Evolutionary conservation across 2,797 vertebrate genomes (phyloP), one percentile per base, ranked within the genome.

Genomic region (Furcifer pardalis): DNA sequence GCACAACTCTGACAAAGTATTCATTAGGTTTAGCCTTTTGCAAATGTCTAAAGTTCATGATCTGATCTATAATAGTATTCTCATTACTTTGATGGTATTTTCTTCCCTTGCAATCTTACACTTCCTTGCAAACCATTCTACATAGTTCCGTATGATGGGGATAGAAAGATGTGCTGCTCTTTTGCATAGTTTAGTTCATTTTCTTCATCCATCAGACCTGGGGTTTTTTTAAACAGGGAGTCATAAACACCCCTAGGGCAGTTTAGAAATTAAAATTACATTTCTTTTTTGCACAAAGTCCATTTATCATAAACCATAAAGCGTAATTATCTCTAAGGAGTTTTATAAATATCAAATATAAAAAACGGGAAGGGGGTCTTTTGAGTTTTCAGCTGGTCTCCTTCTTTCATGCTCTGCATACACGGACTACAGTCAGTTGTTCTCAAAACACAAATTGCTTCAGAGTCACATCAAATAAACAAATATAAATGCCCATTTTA

Each of bases 221-320:
- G 27, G 27, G 86, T 86, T 84, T 81, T 89, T 88, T 90, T 56
- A 3, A n/a, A n/a, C 80, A 85, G 80, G 0, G 82, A 52, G n/a
- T 81, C 88, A 84, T n/a, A 12, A 63, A 60, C 2, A 60, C 84
- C 83, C 60, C 82, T 85, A 69, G 27, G 72, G 63, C 62, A 79
- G 90, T 91, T 87, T 46, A 89, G 76, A 91, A 92, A 92, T 84
- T 80, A 84, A 87, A 83, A 91, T 84, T 83, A 77, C 27, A 89
- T 85, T 94, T 0, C 86, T 83, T 93, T n/a, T 91, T 83, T 63
- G 78, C 25, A 77, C 79, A 72, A 86, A 87, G 77, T 81, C 83
- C 49, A 68, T 85, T 78, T 60, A 49, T 83, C 65, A 84, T 1
- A 72, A 2, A 21, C 60, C 89, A 76, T 52, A 77, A 90, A 87